Evolutionary conservation across 2,113 vertebrate species (phyloP).

Genomic region (Laticauda colubrina): DNA sequence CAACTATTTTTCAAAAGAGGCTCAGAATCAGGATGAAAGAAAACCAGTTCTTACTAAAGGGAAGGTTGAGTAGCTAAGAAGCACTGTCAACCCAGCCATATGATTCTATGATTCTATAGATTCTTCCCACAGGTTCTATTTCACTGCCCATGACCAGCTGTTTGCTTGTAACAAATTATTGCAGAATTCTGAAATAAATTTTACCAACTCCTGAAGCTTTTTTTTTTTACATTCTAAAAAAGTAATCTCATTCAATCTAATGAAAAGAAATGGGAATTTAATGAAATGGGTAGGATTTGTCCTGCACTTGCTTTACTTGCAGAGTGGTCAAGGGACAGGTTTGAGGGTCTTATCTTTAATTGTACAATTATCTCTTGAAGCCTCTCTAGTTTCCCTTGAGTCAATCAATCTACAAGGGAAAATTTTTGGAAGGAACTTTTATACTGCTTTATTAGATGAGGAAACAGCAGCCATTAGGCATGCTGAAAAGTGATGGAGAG

Average conservation of each 20-base stretch:
- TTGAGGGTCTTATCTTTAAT: neutral
- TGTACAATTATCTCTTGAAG: neutral
- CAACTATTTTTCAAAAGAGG: neutral
- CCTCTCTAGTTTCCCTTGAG: neutral
- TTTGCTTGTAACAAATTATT: neutral
- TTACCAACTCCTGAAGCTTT: neutral
- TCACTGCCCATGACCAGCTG: neutral
- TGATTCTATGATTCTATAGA: neutral
- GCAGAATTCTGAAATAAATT: neutral
- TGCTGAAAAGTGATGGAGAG: neutral
- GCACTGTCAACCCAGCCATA: neutral
- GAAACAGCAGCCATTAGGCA: neutral
- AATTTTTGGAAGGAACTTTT: neutral
- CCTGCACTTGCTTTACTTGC: neutral
- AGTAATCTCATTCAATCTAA: neutral
- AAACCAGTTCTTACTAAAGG: neutral
- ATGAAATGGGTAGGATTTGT: neutral
- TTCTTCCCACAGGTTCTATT: neutral
- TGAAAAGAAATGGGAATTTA: neutral
- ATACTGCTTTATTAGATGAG: neutral
- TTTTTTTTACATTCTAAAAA: neutral
- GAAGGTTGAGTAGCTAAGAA: neutral
- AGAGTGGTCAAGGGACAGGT: neutral
- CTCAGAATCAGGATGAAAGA: neutral
- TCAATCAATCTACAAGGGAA: neutral